phyloP scores from a whole-genome alignment of 2,113 vertebrate genomes.

The Pycnonotus jocosus region DNA sequence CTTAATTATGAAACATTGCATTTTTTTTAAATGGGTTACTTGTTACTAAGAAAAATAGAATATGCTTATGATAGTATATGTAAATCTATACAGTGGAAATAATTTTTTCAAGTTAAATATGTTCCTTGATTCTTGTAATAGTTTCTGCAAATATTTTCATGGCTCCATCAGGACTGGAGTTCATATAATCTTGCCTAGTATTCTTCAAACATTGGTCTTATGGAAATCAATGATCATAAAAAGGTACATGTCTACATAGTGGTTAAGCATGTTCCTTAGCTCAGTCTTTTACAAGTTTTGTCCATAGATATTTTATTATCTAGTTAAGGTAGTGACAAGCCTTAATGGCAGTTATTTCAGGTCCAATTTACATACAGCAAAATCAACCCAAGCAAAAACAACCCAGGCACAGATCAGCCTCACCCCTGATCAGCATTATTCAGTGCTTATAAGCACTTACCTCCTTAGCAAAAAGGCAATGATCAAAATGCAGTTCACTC shows the following conservation, averaged over 20 bases:
- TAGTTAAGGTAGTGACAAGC: background rate
- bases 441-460: background rate
- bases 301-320: background rate
- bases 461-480: background rate
- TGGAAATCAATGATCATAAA: background rate
- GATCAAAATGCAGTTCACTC: background rate
- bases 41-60: background rate
- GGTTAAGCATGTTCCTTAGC: background rate
- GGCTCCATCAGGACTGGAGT: background rate
- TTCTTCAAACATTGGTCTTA: background rate
- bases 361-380: background rate
- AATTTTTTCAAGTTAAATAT: background rate
- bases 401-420: background rate
- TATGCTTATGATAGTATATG: no score
- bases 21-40: background rate
- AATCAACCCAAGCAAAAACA: background rate
- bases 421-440: background rate
- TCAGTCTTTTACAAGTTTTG: background rate
- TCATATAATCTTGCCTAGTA: background rate
- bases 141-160: background rate
- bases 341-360: background rate
- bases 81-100: background rate
- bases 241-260: rapidly evolving
- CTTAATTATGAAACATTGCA: background rate
- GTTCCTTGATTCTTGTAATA: background rate